Percentiles rank a stretch among this genome's conserved stretches.
phyloP scores from a whole-genome alignment of 2,888 invertebrate species.

The Cataglyphis cursor region DNA sequence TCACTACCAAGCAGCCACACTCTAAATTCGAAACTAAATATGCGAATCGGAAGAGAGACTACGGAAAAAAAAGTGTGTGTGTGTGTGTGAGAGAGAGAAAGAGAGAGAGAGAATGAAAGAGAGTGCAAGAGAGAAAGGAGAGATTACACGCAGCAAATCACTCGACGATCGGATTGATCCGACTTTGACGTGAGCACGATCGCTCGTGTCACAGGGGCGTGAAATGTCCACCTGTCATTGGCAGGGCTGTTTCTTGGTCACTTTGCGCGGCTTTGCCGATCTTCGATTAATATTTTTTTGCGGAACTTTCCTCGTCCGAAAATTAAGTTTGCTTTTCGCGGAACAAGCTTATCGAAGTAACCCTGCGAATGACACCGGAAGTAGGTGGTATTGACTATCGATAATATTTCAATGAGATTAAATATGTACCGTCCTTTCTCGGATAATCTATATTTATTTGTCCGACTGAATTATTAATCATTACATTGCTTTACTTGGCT shows the following conservation, averaged over 20 bases:
- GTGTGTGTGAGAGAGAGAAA: neutral
- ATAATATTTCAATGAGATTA: constrained; percentile 29
- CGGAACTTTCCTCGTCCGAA: neutral
- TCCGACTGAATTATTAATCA: constrained; percentile 31
- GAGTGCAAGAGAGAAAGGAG: neutral
- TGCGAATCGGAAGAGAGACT: constrained; percentile 62
- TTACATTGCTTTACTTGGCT: constrained; percentile 11
- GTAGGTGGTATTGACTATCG: constrained; percentile 69
- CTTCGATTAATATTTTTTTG: constrained; percentile 34
- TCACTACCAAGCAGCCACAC: constrained; percentile 83
- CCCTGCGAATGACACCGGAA: constrained; percentile 64
- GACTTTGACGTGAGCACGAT: constrained; percentile 51
- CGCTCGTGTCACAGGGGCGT: constrained; percentile 53
- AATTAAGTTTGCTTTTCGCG: constrained; percentile 21
- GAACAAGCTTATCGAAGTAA: constrained; percentile 28
- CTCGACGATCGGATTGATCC: constrained; percentile 47
- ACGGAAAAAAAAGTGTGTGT: constrained; percentile 31
- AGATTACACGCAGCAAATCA: constrained; percentile 41
- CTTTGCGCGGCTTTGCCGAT: constrained; percentile 25
- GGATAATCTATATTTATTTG: constrained; percentile 42
- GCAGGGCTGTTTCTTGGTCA: constrained; percentile 52
- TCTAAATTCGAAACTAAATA: constrained; percentile 85
- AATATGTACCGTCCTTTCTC: constrained; percentile 42
- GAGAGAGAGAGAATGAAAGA: neutral
- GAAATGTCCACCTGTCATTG: constrained; percentile 54